A percentile compares a stretch with the other conserved stretches of the same genome.
Evolutionary conservation across 1,140 invertebrate genomes (phyloP).

Genomic region (Musca vetustissima): DNA sequence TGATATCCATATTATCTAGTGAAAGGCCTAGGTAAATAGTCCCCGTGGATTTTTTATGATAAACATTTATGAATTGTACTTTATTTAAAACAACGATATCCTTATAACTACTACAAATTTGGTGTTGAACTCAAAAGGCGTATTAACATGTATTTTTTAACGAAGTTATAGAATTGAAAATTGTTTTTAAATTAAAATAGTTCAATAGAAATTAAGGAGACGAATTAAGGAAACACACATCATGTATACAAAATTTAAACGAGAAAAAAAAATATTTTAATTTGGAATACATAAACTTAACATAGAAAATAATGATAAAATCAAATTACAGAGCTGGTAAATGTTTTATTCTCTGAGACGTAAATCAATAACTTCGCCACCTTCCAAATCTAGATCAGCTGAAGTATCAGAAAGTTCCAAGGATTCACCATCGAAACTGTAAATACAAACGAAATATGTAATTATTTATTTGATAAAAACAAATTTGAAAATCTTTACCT

Average conservation of each 20-base stretch:
- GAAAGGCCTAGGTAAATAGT: no score
- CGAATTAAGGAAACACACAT: background rate
- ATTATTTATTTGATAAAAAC: no score
- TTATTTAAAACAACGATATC: no score
- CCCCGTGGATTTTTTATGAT: no score
- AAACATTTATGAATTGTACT: no score
- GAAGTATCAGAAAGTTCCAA: constrained; percentile 45
- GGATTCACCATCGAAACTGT: constrained; percentile 46
- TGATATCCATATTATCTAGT: no score
- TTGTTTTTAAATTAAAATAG: no score
- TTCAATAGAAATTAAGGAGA: no score
- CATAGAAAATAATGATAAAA: background rate
- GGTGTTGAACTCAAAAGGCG: background rate
- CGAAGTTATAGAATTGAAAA: no score
- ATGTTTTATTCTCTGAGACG: constrained; percentile 34
- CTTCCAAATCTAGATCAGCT: constrained; percentile 44
- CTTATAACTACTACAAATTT: background rate
- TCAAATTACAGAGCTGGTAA: background rate
- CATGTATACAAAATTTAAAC: background rate
- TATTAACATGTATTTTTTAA: background rate
- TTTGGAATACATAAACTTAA: background rate
- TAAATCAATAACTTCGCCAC: constrained; percentile 46
- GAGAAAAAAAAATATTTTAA: background rate
- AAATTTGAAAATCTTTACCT: no score
- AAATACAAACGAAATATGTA: constrained; percentile 2